Base-by-base conservation (phyloP, 2,113 vertebrate genomes). In the Camelus bactrianus region DNA sequence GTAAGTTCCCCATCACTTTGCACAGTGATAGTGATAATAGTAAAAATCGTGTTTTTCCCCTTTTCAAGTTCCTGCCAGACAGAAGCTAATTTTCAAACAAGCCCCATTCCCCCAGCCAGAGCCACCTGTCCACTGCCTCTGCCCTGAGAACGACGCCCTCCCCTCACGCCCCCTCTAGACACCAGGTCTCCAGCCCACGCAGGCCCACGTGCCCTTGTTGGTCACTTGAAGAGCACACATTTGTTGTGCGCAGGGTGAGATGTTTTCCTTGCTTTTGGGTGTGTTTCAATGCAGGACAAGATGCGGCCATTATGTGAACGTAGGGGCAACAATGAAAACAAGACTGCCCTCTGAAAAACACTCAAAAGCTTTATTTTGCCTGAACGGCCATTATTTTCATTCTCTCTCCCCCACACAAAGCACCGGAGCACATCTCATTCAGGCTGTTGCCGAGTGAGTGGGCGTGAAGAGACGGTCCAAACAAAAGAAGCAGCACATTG, bases 381-480 rank as follows among this genome's bases (percentile, higher is more conserved):
- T 77, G 95, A 97, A 97, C 93, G 89, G 89, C 84, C 82, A 83
- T 95, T 97, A 91, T 97, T 96, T 93, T 87, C 94, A 91, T 92
- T 96, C 96, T 91, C 75, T 94, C 50, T 3, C 28, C 86, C 22
- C 52, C 46, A 95, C 92, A 97, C 97, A 97, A 98, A 97, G 96
- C 84, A 77, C 22, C 12, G 2, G 65, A 79, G 82, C 88, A 58
- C 87, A 79, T 92, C 95, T 91, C 94, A 97, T 97, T 97, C 97
- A 97, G 85, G 60, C 85, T n/a, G 97, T 56, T 65, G 92, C 95
- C 62, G 93, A 95, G 90, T 5, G 64, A 95, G 95, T 96, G 92
- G 97, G 97, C 94, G 95, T 93, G 92, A 96, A 94, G 97, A 96
- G 24, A 89, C 0, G 0, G n/a, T 6, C 42, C 65, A 67, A 88